Evolutionary conservation across 2,888 invertebrate species (phyloP), one percentile per base, ranked within the genome.

Genomic region (Timandra comae): DNA sequence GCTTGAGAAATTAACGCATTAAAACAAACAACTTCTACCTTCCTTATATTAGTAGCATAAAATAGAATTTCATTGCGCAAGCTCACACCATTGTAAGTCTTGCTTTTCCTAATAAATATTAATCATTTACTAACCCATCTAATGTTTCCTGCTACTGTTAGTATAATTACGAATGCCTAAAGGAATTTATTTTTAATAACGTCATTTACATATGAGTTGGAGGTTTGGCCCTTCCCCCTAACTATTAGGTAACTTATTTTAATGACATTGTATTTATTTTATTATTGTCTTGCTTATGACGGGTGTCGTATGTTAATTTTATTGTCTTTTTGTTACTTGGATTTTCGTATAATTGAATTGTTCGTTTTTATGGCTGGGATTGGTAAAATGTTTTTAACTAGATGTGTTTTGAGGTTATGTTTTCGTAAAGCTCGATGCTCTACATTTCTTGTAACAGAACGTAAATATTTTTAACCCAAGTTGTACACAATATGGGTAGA

Each of bases 131-230:
- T 73, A 71, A 79, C 52, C 72, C 63, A 68, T 67, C 72, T 68
- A 71, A 75, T 74, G 68, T 63, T 79, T 71, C 76, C 72, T 68
- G 81, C 82, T 79, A 80, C 84, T 63, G 82, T 75, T 57, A 59
- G 56, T 61, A 66, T 49, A 64, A 69, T 68, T 62, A 64, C 58
- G 50, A 55, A 63, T 62, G 59, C 62, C 52, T 54, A 54, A 67
- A 67, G 56, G 52, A 63, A 73, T 63, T 72, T 69, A 59, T 66
- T 77, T 73, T 58, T 66, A 63, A 61, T 59, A 56, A 54, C 63
- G 65, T 70, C 65, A 80, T 81, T 81, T 78, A 38, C 77, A 80
- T 80, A 70, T 57, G 56, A 58, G 58, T 70, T 67, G 70, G 69
- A 58, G 58, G 63, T 53, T 49, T 41, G 49, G 47, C 39, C 33